A percentile compares a stretch with the other conserved stretches of the same genome.
phyloP scores from a whole-genome alignment of 2,888 invertebrate genomes.

The Tipula confusa region DNA sequence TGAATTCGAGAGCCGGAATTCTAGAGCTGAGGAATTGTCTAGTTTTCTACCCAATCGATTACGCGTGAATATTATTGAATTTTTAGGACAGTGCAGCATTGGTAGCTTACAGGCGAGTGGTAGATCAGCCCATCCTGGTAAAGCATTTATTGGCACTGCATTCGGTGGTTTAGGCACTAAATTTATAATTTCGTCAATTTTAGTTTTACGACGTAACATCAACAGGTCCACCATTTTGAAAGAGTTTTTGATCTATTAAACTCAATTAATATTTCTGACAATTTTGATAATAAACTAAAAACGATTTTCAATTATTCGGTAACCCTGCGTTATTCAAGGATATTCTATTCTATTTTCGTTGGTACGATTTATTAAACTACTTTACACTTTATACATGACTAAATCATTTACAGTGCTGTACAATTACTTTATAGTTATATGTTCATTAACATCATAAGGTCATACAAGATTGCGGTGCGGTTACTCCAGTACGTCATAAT shows the following conservation, averaged over 20 bases:
- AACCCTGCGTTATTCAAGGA: neutral
- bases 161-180: conserved; percentile 34
- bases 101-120: conserved; percentile 47
- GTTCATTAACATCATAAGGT: too few relatives aligned
- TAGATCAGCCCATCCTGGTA: conserved; percentile 48
- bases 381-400: too few relatives aligned
- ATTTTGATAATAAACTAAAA: neutral
- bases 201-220: conserved; percentile 40
- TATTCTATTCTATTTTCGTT: neutral
- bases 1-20: conserved; percentile 40
- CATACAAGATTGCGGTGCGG: too few relatives aligned
- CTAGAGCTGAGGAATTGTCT: neutral
- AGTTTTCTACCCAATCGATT: conserved; percentile 47
- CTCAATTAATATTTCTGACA: neutral
- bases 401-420: too few relatives aligned
- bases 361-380: neutral
- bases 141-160: conserved; percentile 46
- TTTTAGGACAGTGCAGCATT: conserved; percentile 48
- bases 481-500: too few relatives aligned
- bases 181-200: conserved; percentile 33
- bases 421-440: too few relatives aligned
- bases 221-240: conserved; percentile 43
- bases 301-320: neutral
- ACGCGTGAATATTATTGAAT: conserved; percentile 47
- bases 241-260: neutral